phyloP scores from a whole-genome alignment of 2,888 invertebrate species.

The Cyrtodaria siliqua region DNA sequence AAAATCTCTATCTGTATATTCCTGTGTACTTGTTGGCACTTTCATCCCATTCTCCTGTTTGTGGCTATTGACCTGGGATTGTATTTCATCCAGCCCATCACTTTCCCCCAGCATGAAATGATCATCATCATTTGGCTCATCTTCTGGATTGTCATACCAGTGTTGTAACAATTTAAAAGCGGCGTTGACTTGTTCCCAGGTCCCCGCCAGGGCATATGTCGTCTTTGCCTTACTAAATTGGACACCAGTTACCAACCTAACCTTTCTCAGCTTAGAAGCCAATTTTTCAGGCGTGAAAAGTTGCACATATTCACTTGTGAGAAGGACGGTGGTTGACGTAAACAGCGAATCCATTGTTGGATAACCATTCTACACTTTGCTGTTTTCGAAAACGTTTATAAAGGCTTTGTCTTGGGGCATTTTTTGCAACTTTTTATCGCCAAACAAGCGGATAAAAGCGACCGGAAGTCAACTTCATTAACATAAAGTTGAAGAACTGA shows the following conservation, averaged over 20 bases:
- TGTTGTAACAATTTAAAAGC: constrained; percentile 45
- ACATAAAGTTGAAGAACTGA: background rate
- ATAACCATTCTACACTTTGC: background rate
- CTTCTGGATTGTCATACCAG: constrained; percentile 35
- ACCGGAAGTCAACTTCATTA: constrained; percentile 45
- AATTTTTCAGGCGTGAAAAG: constrained; percentile 16
- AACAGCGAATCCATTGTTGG: constrained; percentile 39
- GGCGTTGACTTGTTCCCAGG: constrained; percentile 42
- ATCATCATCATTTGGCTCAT: constrained; percentile 29
- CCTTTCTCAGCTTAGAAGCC: constrained; percentile 39
- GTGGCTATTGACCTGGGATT: constrained; percentile 1
- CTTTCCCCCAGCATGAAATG: background rate
- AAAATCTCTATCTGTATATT: background rate
- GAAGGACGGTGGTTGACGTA: constrained; percentile 44
- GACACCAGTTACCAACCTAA: constrained; percentile 43
- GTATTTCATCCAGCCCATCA: background rate
- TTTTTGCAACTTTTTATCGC: background rate
- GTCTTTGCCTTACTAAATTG: constrained; percentile 42
- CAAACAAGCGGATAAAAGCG: constrained; percentile 55
- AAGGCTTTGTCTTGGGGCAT: too few relatives aligned
- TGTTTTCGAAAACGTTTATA: too few relatives aligned
- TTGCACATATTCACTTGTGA: constrained; percentile 35
- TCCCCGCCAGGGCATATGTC: constrained; percentile 45
- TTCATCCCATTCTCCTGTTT: background rate
- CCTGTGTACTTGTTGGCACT: background rate